These are phyloP conservation scores for Ceratothoa steindachneri DNA, from an alignment of 2,888 invertebrate genomes.

Conservation along the genomic window DNA sequence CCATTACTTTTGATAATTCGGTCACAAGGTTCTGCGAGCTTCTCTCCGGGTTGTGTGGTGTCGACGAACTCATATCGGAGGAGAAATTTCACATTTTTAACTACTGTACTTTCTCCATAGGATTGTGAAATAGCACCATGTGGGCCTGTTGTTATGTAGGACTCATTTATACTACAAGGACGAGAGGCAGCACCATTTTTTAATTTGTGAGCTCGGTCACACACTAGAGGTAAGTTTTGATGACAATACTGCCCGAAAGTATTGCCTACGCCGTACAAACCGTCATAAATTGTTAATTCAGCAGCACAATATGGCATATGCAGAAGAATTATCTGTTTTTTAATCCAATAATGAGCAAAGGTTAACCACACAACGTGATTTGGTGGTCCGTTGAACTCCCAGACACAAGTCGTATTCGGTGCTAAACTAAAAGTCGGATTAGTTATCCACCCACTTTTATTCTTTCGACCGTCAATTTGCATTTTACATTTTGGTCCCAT, in stretches of 20 bases:
- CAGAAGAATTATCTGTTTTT: constrained; percentile 26
- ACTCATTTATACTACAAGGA: constrained; percentile 40
- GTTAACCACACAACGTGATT: constrained; percentile 43
- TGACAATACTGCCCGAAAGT: constrained; percentile 47
- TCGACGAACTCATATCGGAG: constrained; percentile 80
- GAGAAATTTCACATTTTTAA: constrained; percentile 58
- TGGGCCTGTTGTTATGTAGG: constrained; percentile 40
- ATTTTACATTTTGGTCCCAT: constrained; percentile 42
- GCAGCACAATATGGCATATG: constrained; percentile 35
- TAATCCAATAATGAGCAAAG: constrained; percentile 29
- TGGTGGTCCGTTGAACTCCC: constrained; percentile 34
- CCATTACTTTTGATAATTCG: constrained; percentile 46
- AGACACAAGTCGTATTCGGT: constrained; percentile 47
- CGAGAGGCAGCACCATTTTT: constrained; percentile 16
- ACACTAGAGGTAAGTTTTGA: constrained; percentile 49
- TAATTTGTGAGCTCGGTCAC: constrained; percentile 48
- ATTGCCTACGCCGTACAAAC: constrained; percentile 14
- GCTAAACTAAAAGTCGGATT: constrained; percentile 48
- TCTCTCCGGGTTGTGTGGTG: constrained; percentile 49
- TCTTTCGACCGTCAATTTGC: constrained; percentile 35
- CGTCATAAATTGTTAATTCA: constrained; percentile 33
- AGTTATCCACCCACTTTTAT: constrained; percentile 47
- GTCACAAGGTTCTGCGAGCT: constrained; percentile 48
- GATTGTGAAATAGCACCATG: constrained; percentile 38
- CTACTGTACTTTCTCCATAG: constrained; percentile 49